Conservation (phyloP, 2,113 vertebrate species). For the Hippolais icterina region DNA sequence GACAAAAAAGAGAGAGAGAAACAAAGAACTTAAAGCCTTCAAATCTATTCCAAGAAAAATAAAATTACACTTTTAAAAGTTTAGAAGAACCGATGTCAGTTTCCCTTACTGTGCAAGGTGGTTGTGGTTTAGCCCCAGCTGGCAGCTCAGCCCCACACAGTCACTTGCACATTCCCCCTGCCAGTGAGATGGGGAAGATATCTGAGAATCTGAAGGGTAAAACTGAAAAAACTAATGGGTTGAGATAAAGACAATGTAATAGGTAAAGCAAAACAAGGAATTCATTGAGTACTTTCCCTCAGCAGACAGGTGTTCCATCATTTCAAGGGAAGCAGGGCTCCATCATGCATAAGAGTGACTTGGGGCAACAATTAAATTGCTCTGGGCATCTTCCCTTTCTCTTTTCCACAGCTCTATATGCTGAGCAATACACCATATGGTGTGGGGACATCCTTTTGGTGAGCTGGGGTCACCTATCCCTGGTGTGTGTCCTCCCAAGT, state of each 20-base stretch:
- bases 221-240: neutral
- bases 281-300: neutral
- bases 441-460: neutral
- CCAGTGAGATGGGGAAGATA: neutral
- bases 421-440: neutral
- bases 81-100: slow-evolving; percentile 22
- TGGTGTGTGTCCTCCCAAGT: no score
- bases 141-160: neutral
- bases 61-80: slow-evolving; percentile 1
- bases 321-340: neutral
- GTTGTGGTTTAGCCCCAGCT: neutral
- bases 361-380: neutral
- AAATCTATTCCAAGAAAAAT: slow-evolving; percentile 9
- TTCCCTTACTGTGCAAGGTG: neutral
- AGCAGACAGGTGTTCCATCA: neutral
- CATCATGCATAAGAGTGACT: neutral
- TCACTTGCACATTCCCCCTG: neutral
- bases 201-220: neutral
- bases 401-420: neutral
- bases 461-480: neutral
- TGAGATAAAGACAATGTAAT: neutral
- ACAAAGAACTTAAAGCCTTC: neutral
- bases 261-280: neutral
- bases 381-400: neutral
- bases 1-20: neutral